Evolutionary conservation across 2,888 invertebrate species (phyloP).

Genomic region (Parelbella ahira): DNA sequence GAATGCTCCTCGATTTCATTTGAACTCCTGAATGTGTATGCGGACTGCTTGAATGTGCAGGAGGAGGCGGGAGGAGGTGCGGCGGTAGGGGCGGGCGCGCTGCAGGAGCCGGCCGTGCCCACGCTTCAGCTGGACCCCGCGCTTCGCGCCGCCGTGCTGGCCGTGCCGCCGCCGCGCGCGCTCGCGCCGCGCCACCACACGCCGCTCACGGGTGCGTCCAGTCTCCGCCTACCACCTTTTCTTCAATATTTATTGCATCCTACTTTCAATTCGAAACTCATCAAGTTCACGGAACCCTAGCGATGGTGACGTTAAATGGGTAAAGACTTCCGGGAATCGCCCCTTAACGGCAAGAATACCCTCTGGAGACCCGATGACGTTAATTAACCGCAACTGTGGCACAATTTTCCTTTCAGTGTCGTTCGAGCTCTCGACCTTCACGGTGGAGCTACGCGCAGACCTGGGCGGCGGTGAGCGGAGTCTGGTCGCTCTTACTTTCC

Average conservation of each 20-base stretch:
- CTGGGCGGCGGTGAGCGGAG: constrained; percentile 85
- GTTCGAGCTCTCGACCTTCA: constrained; percentile 87
- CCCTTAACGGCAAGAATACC: too few relatives aligned
- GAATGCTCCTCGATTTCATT: too few relatives aligned
- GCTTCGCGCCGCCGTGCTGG: constrained; percentile 78
- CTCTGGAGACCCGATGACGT: too few relatives aligned
- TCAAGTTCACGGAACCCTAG: too few relatives aligned
- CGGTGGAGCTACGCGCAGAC: constrained; percentile 88
- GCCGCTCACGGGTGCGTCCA: constrained; percentile 34
- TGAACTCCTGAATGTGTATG: too few relatives aligned
- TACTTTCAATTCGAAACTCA: too few relatives aligned
- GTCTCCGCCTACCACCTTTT: too few relatives aligned
- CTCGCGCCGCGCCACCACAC: constrained; percentile 34
- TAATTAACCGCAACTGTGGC: too few relatives aligned
- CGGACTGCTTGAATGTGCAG: too few relatives aligned
- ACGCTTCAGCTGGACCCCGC: constrained; percentile 82
- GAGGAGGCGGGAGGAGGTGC: constrained; percentile 13
- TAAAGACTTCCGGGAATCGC: too few relatives aligned
- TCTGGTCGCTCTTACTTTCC: constrained; percentile 91
- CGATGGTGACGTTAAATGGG: too few relatives aligned
- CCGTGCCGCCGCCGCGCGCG: constrained; percentile 49
- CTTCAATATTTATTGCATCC: too few relatives aligned
- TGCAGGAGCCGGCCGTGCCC: constrained; percentile 60
- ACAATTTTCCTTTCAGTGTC: constrained; percentile 70
- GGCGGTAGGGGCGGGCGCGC: constrained; percentile 25